A percentile compares a stretch with the other conserved stretches of the same genome.
Conservation (phyloP, 2,888 invertebrate genomes). For the Cerastoderma edule region DNA sequence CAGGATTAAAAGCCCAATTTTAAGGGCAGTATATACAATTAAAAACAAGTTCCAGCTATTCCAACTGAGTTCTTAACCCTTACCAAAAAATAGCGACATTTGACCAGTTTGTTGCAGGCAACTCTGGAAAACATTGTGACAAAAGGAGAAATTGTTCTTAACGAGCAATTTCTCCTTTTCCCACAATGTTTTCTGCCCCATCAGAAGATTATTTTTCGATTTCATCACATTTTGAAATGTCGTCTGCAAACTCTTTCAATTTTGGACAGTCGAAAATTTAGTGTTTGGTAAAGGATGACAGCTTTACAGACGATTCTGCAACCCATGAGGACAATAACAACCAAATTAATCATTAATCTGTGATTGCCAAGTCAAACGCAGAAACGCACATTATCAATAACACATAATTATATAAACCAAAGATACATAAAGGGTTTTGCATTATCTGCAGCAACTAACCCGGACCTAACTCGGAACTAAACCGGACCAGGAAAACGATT, state of each 20-base stretch:
- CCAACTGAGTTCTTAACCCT: not conserved
- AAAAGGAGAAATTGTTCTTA: not conserved
- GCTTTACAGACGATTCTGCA: not conserved
- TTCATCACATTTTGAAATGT: no score
- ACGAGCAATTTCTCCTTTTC: constrained; percentile 9
- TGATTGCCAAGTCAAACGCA: not conserved
- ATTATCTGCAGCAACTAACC: no score
- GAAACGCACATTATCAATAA: no score
- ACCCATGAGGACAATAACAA: not conserved
- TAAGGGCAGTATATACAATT: not conserved
- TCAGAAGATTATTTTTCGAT: no score
- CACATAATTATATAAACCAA: no score
- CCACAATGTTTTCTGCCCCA: constrained; percentile 7
- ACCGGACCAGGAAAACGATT: no score
- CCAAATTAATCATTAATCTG: not conserved
- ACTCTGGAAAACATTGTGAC: not conserved
- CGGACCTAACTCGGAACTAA: no score
- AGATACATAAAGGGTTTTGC: no score
- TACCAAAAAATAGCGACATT: no score
- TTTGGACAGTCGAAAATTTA: not conserved
- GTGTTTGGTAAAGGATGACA: not conserved
- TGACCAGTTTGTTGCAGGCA: no score
- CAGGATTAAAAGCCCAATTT: not conserved
- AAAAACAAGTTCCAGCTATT: not conserved
- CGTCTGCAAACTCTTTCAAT: no score